A percentile compares a stretch with the other conserved stretches of the same genome.
Conservation (phyloP, 2,113 vertebrate genomes). For the Calyptomena viridis region DNA sequence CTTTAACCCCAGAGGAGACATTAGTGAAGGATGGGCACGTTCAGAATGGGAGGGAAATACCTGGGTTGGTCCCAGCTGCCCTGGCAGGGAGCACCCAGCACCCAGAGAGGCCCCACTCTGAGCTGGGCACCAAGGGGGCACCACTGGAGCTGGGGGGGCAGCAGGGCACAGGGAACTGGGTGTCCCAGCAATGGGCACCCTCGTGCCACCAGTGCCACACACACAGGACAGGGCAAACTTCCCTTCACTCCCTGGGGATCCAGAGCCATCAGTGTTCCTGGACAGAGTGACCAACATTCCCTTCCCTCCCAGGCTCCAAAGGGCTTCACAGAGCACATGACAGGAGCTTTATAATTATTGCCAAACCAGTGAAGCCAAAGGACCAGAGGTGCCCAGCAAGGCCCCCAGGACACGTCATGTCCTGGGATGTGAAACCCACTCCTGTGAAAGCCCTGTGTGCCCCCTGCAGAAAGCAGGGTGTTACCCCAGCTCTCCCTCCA, state of each 20-base stretch:
- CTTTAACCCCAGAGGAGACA: background rate
- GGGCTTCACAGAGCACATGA: background rate
- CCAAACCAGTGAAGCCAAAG: too few relatives aligned
- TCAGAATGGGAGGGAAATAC: background rate
- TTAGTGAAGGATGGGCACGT: background rate
- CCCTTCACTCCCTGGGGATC: background rate
- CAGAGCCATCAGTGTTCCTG: background rate
- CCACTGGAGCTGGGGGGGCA: too few relatives aligned
- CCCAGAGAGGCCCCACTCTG: too few relatives aligned
- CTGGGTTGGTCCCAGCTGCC: background rate
- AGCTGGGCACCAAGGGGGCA: too few relatives aligned
- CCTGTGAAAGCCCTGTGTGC: background rate
- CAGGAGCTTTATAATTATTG: background rate
- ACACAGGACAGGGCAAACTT: conserved; percentile 9
- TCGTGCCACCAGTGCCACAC: too few relatives aligned
- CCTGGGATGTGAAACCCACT: background rate
- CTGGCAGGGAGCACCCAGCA: too few relatives aligned
- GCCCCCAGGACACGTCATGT: background rate
- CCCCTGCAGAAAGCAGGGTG: background rate
- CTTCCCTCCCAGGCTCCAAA: background rate
- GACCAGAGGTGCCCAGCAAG: background rate
- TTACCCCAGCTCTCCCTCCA: too few relatives aligned
- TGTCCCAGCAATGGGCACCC: background rate
- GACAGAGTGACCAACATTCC: background rate
- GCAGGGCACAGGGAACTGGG: too few relatives aligned